Evolutionary conservation across 2,888 invertebrate genomes (phyloP).

Genomic region (Blomia tropicalis): DNA sequence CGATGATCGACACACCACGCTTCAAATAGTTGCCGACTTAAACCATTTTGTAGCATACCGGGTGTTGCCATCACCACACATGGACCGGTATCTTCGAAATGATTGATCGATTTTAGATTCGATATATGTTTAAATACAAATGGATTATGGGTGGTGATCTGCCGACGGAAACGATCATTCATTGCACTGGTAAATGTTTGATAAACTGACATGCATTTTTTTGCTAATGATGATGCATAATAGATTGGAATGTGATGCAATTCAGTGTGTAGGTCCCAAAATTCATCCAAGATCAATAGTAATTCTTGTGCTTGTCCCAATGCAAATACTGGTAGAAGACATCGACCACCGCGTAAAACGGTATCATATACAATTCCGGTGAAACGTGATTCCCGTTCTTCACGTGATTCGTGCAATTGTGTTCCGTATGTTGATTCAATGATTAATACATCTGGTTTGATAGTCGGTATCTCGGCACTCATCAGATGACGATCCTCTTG

Average conservation of each 20-base stretch:
- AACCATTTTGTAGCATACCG: conserved; percentile 98
- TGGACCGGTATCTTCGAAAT: conserved; percentile 97
- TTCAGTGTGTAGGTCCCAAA: conserved; percentile 91
- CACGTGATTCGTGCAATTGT: conserved; percentile 94
- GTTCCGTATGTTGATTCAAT: conserved; percentile 98
- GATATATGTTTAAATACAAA: conserved; percentile 97
- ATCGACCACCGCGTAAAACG: conserved; percentile 87
- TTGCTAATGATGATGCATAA: no score
- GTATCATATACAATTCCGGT: conserved; percentile 85
- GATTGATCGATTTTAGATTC: conserved; percentile 88
- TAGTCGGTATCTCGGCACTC: conserved; percentile 94
- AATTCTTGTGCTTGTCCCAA: conserved; percentile 91
- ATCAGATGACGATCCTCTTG: conserved; percentile 97
- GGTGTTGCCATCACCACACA: conserved; percentile 99
- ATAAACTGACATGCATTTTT: conserved; percentile 99
- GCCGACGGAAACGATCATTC: conserved; percentile 89
- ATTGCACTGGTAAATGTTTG: conserved; percentile 98
- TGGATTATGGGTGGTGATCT: conserved; percentile 94
- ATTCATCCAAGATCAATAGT: conserved; percentile 82
- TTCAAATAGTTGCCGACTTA: conserved; percentile 92
- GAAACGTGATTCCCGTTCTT: conserved; percentile 84
- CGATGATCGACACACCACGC: conserved; percentile 96
- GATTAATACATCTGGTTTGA: conserved; percentile 89
- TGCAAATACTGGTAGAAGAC: conserved; percentile 96
- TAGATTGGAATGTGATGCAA: conserved; percentile 96